Evolutionary conservation across 2,888 invertebrate genomes (phyloP).

Genomic region (Melinopterus prodromus): DNA sequence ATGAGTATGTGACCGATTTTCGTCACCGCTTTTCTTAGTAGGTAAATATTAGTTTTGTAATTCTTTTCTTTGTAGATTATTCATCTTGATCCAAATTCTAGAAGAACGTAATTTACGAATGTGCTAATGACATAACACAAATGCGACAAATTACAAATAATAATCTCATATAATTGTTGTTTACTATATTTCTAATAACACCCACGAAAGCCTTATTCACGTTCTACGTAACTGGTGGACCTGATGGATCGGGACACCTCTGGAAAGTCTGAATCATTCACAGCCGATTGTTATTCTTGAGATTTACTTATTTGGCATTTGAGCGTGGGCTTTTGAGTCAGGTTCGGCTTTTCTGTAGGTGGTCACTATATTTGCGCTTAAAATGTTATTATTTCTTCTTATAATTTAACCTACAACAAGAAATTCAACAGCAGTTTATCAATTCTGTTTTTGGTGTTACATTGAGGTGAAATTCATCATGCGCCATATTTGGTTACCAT

Average conservation of each 20-base stretch:
- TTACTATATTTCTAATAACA: neutral
- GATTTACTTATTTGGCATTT: neutral
- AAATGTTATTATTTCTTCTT: neutral
- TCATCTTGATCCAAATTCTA: neutral
- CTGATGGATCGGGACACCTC: neutral
- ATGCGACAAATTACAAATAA: too few relatives aligned
- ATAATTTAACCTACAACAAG: neutral
- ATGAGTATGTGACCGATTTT: neutral
- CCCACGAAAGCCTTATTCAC: neutral
- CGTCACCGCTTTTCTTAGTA: neutral
- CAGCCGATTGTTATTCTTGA: neutral
- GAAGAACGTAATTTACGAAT: neutral
- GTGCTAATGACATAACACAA: neutral
- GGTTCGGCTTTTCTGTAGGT: neutral
- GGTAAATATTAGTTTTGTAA: neutral
- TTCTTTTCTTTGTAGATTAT: neutral
- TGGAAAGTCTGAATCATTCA: neutral
- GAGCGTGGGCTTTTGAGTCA: neutral
- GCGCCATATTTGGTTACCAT: neutral
- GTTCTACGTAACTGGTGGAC: neutral
- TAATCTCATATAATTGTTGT: neutral
- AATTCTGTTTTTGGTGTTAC: neutral
- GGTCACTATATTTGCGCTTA: slow-evolving; percentile 4
- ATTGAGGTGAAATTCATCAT: neutral
- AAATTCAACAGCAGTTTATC: neutral